Evolutionary conservation across 1,140 invertebrate genomes (phyloP), one percentile per base, ranked within the genome.

Genomic region (Aphaenogaster ashmeadi): DNA sequence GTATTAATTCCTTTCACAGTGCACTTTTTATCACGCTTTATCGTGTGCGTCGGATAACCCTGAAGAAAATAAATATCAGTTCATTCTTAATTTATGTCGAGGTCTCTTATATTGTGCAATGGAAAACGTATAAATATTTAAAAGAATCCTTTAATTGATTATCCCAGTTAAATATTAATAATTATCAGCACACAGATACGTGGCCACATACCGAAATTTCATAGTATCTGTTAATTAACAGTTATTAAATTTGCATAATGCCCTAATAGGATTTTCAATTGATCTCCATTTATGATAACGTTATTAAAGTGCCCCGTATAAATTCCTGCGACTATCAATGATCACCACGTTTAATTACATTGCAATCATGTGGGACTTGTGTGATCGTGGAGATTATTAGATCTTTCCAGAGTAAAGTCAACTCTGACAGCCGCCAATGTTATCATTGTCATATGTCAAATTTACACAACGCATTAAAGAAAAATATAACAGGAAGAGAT

Each of bases 171-270:
- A 81, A 33, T 47, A 27, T 9, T 15, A 21, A 71, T 81, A 71
- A 81, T 81, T 44, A 71, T 58, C 38, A n/a, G 36, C 38, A 13
- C 27, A 27, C 27, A 5, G 15, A 21, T 56, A 44, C 15, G 78
- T 27, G 78, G 18, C 38, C 54, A 47, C 52, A 36, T 60, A 36
- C 33, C 54, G 33, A 50, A 69, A 60, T 74, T 74, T 50, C n/a
- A 4, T 38, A 60, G 33, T 60, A 21, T 13, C 41, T 38, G 80
- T 84, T 84, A 84, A 84, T 84, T 75, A 84, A 84, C 54, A 74
- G 80, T 84, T 74, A 84, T 75, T 58, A 84, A 84, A 84, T 84
- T 84, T 74, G 54, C 69, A 84, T 84, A 84, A 84, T 84, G 69
- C 80, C 1, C 9, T 83, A 83, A 84, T 84, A 74, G 80, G 54